These are phyloP conservation scores for Erebia epiphron DNA, from an alignment of 2,888 invertebrate species.

Conservation along the genomic window DNA sequence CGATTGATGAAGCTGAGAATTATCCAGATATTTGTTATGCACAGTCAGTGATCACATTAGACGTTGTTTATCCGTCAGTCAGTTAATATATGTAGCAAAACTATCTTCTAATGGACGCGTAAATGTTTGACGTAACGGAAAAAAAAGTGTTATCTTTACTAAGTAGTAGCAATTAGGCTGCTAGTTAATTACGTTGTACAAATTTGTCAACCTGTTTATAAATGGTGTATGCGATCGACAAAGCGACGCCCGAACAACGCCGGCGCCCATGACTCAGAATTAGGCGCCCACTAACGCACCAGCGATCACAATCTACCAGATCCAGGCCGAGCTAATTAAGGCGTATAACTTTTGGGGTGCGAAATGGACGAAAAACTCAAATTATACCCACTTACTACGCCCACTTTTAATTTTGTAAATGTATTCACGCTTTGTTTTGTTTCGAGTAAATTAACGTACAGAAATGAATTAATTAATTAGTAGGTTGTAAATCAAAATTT, in stretches of 20 bases:
- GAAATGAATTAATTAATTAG: not conserved
- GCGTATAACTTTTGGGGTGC: slow-evolving; percentile 65
- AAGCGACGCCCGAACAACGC: slow-evolving; percentile 33
- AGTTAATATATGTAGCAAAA: too few species aligned
- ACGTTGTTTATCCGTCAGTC: too few species aligned
- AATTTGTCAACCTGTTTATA: slow-evolving; percentile 30
- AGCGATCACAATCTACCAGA: slow-evolving; percentile 66
- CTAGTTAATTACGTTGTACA: slow-evolving; percentile 13
- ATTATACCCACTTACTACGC: slow-evolving; percentile 45
- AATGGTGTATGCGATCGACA: slow-evolving; percentile 21
- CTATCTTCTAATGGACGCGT: too few species aligned
- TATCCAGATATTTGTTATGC: too few species aligned
- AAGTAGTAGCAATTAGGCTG: not conserved
- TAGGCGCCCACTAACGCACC: slow-evolving; percentile 63
- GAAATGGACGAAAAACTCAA: slow-evolving; percentile 58
- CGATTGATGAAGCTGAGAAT: too few species aligned
- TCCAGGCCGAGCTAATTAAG: slow-evolving; percentile 66
- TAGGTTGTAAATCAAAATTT: not conserved
- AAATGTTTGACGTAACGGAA: too few species aligned
- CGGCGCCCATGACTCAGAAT: slow-evolving; percentile 68
- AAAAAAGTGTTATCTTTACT: not conserved
- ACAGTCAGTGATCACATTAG: too few species aligned
- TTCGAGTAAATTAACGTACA: not conserved
- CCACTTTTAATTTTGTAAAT: slow-evolving; percentile 28
- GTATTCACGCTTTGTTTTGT: slow-evolving; percentile 13